These are phyloP conservation scores for Garrulus glandarius DNA, from an alignment of 2,797 vertebrate species.

Conservation along the genomic window DNA sequence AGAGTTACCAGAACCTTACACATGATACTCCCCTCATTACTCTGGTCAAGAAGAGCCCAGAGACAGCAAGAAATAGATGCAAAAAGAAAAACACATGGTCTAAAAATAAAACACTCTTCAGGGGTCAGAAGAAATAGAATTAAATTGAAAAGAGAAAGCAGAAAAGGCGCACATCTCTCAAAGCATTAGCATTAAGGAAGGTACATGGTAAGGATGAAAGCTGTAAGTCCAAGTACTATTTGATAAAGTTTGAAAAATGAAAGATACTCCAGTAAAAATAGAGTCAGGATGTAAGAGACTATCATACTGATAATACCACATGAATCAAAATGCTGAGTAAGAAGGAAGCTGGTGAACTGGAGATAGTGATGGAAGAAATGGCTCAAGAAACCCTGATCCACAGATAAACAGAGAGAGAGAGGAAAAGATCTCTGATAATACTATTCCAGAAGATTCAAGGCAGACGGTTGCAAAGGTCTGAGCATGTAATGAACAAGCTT, in stretches of 20 bases:
- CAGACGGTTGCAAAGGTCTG: neutral
- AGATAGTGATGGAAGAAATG: neutral
- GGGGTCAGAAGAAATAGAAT: neutral
- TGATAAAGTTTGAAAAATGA: neutral
- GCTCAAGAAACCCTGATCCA: neutral
- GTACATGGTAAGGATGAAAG: neutral
- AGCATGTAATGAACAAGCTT: neutral
- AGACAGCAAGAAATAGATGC: neutral
- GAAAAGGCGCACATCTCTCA: neutral
- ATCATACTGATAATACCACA: neutral
- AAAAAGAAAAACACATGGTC: neutral
- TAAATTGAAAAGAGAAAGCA: neutral
- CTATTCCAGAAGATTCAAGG: neutral
- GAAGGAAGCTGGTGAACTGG: neutral
- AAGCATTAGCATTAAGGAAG: neutral
- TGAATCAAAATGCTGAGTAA: neutral
- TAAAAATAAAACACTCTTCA: neutral
- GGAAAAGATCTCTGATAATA: neutral
- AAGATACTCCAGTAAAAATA: neutral
- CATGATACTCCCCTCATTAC: neutral
- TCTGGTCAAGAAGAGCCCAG: neutral
- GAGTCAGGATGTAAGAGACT: neutral
- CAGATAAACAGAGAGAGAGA: neutral
- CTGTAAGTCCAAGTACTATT: fast-evolving
- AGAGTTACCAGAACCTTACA: neutral